A percentile compares a stretch with the other conserved stretches of the same genome.
These are phyloP conservation scores for Oreochromis tanganicae DNA, from an alignment of 2,113 vertebrate species.

Conservation along the genomic window DNA sequence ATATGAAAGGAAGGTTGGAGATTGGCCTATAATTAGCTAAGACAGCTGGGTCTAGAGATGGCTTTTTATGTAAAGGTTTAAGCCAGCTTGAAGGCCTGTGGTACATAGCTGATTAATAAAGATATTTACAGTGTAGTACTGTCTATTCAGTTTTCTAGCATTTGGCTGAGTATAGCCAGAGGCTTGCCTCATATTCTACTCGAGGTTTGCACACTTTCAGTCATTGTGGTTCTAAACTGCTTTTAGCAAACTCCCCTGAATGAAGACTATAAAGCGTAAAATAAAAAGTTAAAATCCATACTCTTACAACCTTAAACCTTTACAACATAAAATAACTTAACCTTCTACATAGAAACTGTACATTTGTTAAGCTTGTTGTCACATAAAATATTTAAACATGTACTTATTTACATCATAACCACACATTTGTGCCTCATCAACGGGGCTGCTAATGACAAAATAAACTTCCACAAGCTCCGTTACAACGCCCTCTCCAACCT, in stretches of 20 bases:
- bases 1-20: neutral
- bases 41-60: neutral
- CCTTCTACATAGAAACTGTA: too few relatives aligned
- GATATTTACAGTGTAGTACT: neutral
- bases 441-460: neutral
- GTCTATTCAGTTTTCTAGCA: neutral
- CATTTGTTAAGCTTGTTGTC: too few relatives aligned
- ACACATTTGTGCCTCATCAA: neutral
- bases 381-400: neutral
- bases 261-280: neutral
- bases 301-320: neutral
- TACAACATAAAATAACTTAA: neutral
- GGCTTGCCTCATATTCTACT: neutral
- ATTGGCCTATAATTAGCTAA: neutral
- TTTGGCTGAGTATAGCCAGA: neutral
- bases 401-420: neutral
- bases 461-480: neutral
- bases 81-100: neutral
- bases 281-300: neutral
- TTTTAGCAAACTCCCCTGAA: neutral
- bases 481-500: neutral
- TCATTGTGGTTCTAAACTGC: neutral
- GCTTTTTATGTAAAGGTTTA: neutral
- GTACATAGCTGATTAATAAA: accelerated
- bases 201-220: neutral